Base-by-base conservation (phyloP, 2,888 invertebrate species). In the Scaptomyza cyrtandrae region DNA sequence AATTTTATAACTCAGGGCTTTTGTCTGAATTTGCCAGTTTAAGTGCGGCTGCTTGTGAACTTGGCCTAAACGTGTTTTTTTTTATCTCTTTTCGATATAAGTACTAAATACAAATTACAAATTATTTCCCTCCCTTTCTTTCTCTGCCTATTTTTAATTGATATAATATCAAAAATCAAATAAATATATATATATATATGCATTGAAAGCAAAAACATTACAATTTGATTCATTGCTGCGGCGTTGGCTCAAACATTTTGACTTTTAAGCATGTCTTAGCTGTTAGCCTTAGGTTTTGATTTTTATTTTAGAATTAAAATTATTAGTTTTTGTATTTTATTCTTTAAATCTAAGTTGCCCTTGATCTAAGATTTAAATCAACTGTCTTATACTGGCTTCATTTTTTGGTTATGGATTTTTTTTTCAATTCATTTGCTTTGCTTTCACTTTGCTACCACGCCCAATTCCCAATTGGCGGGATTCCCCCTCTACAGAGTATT, bases 1-100 rank as follows among this genome's bases (percentile, higher is more conserved):
- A 43, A 61, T 68, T 29, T 68, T 29, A 43, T 31, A 53, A 55
- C 74, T 71, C 67, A 71, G 67, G 71, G 68, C 33, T 53, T 41
- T 33, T 24, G 57, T 50, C 37, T 50, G 62, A 43, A 31, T 62
- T 54, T 31, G 59, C 44, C 65, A 48, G 49, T 65, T 57, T 5
- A 37, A 37, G 29, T 46, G 9, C 9, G 68, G 37, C 52, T 29
- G 63, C 37, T 37, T 55, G 41, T 56, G 45, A 69, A 46, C 49
- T 39, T 35, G 44, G 19, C 27, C 14, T 16, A 16, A 35, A 35
- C 16, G 4, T n/a, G n/a, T n/a, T n/a, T n/a, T n/a, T 7, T 61
- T 46, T 35, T 56, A 37, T 16, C 41, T 41, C 16, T 37, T 37
- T 13, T 45, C 43, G 14, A 62, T 44, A 14, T 62, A 62, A 62